These are phyloP conservation scores for Fulmarus glacialis DNA, from an alignment of 2,113 vertebrate genomes.

Conservation along the genomic window DNA sequence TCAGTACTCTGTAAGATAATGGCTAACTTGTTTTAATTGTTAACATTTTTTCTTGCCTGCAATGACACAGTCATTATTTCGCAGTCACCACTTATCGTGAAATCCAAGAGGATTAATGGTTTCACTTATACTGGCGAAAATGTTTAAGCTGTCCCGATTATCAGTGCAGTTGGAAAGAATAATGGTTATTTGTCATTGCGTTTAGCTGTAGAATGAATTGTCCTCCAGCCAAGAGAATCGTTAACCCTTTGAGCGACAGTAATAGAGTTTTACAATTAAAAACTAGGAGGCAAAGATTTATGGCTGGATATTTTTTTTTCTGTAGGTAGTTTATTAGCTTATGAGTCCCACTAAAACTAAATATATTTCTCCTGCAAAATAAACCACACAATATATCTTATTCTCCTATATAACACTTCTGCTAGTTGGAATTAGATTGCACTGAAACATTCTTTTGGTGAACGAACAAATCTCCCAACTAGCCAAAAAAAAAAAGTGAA, in stretches of 20 bases:
- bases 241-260: conserved; percentile 87
- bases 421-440: background rate
- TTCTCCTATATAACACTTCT: background rate
- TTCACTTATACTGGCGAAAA: conserved; percentile 97
- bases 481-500: background rate
- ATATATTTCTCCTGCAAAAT: background rate
- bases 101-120: conserved; percentile 99
- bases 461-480: background rate
- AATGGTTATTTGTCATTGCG: conserved; percentile 99
- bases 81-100: conserved; percentile 95
- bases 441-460: background rate
- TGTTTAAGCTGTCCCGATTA: conserved; percentile 99
- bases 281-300: conserved; percentile 40
- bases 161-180: conserved; percentile 97
- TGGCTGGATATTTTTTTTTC: background rate
- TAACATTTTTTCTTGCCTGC: conserved; percentile 90
- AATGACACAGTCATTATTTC: conserved; percentile 98
- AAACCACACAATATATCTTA: background rate
- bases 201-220: conserved; percentile 92
- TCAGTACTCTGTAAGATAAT: conserved; percentile 86
- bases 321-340: background rate
- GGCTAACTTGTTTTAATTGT: conserved; percentile 98
- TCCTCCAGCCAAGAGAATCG: conserved; percentile 82
- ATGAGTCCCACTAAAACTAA: background rate
- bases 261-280: conserved; percentile 69